Evolutionary conservation across 2,797 vertebrate genomes (phyloP), one percentile per base, ranked within the genome.

Genomic region (Tamandua tetradactyla): DNA sequence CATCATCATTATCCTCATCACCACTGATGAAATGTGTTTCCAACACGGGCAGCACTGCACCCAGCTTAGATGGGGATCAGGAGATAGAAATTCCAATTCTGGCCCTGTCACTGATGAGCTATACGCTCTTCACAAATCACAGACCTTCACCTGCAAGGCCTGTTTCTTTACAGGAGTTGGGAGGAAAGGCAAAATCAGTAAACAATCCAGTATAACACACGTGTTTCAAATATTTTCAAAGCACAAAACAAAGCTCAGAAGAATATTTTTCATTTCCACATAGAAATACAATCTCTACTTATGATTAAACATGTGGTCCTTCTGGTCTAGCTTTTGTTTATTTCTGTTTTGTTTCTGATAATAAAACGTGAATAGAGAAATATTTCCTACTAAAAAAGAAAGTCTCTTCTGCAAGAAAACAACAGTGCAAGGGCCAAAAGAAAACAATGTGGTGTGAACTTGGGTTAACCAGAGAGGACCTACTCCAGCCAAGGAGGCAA

Each of bases 161-260:
- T 82, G 37, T 32, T 69, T 47, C 37, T 35, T 47, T 57, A 37
- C 5, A 18, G 44, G 42, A 79, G 44, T 62, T 52, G 79, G n/a
- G 42, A 2, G 35, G 37, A 23, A 64, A 71, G 75, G 18, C 17
- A 76, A 83, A 86, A 64, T 76, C 13, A 76, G 3, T n/a, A 9
- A 87, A 83, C 42, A 81, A 22, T n/a, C 10, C 82, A 7, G 40
- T 40, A 13, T 81, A 84, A 74, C 13, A 88, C 1, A 86, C 30
- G 40, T 55, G 27, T 91, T 94, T 85, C 30, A 85, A 94, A 76
- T 17, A 75, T 57, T 81, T 62, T 79, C 74, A 92, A 95, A 89
- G 64, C 69, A 87, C 18, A 83, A 86, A 64, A 59, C 32, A 85
- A 87, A 95, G 78, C 30, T 85, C 10, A 17, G 20, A 79, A 17